phyloP scores from a whole-genome alignment of 2,113 vertebrate genomes.

The Castor canadensis region DNA sequence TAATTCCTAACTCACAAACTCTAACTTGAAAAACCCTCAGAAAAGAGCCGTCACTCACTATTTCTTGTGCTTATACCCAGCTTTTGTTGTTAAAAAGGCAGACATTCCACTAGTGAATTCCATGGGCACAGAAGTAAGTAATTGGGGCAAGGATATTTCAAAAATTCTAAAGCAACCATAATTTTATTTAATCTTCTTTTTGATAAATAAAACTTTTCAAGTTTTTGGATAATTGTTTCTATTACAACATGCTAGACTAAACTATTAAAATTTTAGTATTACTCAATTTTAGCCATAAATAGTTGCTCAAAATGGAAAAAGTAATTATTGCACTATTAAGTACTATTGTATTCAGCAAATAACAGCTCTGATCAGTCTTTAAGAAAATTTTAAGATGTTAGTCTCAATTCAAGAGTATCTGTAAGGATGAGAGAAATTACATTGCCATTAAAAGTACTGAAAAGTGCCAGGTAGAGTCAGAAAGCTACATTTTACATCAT shows the following conservation, averaged over 20 bases:
- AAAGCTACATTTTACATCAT: too few relatives aligned
- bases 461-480: not conserved
- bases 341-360: not conserved
- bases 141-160: not conserved
- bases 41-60: not conserved
- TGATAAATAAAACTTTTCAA: not conserved
- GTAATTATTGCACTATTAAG: not conserved
- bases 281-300: not conserved
- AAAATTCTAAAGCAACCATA: not conserved
- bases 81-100: not conserved
- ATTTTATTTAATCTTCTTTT: not conserved
- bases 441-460: not conserved
- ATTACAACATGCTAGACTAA: not conserved
- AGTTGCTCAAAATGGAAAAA: not conserved
- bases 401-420: not conserved
- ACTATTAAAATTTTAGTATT: not conserved
- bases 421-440: not conserved
- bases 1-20: not conserved
- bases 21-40: not conserved
- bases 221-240: not conserved
- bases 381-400: not conserved
- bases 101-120: not conserved
- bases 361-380: not conserved
- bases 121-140: not conserved
- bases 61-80: not conserved